These are phyloP conservation scores for Hypotaenidia philippensis DNA, from an alignment of 2,797 vertebrate genomes.

Conservation along the genomic window DNA sequence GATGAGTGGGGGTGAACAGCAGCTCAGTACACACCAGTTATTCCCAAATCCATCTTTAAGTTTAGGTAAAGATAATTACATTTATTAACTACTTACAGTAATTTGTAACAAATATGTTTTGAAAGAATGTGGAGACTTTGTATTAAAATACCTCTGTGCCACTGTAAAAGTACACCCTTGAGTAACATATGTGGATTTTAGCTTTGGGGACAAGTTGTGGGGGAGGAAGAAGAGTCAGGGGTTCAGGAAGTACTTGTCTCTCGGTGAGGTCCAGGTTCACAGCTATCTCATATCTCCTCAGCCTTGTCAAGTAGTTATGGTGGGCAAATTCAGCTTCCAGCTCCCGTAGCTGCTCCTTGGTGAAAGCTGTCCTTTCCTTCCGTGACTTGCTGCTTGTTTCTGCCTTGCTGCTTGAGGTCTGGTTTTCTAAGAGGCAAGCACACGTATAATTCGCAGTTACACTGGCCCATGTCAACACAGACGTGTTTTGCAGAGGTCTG, in stretches of 20 bases:
- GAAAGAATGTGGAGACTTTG: neutral
- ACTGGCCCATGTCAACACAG: fast-evolving
- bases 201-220: neutral
- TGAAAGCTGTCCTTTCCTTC: constrained; percentile 97
- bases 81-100: neutral
- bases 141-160: neutral
- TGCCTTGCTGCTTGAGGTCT: constrained; percentile 82
- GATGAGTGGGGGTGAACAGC: neutral
- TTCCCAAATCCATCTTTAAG: neutral
- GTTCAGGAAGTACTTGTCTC: constrained; percentile 87
- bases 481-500: fast-evolving
- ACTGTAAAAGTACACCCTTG: neutral
- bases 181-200: neutral
- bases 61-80: neutral
- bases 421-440: constrained; percentile 83
- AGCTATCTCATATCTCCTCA: constrained; percentile 96
- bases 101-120: fast-evolving
- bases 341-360: constrained; percentile 95
- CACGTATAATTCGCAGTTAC: neutral
- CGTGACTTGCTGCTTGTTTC: constrained; percentile 91
- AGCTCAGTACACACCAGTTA: neutral
- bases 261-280: constrained; percentile 98
- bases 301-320: constrained; percentile 97
- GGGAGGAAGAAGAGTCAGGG: neutral
- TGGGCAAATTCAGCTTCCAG: constrained; percentile 97